These are phyloP conservation scores for Eudyptes chrysolophus DNA, from an alignment of 2,113 vertebrate genomes.

Conservation along the genomic window DNA sequence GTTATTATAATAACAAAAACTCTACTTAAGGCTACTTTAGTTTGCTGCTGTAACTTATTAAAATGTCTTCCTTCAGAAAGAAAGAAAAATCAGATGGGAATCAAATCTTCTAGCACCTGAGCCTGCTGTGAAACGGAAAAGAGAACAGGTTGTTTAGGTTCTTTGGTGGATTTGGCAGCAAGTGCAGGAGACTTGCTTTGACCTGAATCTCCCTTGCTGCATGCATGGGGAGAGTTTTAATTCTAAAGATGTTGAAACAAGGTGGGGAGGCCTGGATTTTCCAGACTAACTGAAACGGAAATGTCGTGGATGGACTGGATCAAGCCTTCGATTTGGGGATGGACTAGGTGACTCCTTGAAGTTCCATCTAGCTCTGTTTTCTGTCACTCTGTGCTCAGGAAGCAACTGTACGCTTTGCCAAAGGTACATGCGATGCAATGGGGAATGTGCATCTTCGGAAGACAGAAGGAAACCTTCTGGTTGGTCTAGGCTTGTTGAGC, in stretches of 20 bases:
- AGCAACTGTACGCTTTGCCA: not conserved
- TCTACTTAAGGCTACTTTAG: not conserved
- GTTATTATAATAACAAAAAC: not conserved
- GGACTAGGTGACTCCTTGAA: not conserved
- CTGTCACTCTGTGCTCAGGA: not conserved
- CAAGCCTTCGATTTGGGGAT: not conserved
- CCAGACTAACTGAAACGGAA: not conserved
- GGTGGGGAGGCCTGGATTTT: not conserved
- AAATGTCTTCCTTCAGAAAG: not conserved
- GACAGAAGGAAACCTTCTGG: not conserved
- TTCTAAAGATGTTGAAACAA: not conserved
- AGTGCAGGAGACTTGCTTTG: not conserved
- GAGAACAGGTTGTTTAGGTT: not conserved
- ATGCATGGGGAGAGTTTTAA: not conserved
- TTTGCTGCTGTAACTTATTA: not conserved
- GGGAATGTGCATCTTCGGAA: not conserved
- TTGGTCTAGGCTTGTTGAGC: not conserved
- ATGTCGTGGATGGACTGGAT: not conserved
- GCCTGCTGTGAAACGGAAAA: not conserved
- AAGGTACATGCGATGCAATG: accelerated
- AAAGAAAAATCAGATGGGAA: not conserved
- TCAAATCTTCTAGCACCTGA: not conserved
- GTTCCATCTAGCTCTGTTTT: not conserved
- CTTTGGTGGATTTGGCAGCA: not conserved
- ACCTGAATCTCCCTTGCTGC: not conserved